These are phyloP conservation scores for Orthonychiurus folsomi DNA, from an alignment of 2,888 invertebrate genomes.

Conservation along the genomic window DNA sequence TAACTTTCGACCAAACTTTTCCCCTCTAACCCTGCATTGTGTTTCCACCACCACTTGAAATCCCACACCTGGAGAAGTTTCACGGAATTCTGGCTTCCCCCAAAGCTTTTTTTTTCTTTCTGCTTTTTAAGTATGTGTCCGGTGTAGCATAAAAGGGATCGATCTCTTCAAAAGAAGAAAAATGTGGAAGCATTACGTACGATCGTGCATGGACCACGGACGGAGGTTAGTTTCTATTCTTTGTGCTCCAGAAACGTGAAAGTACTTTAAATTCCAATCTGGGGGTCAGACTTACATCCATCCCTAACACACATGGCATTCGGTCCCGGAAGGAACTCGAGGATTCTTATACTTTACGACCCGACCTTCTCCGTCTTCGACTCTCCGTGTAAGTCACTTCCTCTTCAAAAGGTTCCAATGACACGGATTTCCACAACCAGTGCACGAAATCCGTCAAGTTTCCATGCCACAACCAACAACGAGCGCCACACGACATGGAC, in stretches of 20 bases:
- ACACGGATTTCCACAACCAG: not conserved
- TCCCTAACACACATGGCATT: too few relatives aligned
- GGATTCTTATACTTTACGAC: not conserved
- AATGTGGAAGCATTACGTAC: not conserved
- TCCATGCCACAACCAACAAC: too few relatives aligned
- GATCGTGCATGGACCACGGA: not conserved
- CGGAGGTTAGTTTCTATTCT: not conserved
- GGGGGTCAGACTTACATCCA: not conserved
- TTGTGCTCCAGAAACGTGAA: not conserved
- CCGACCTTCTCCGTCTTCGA: not conserved
- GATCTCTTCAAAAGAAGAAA: not conserved
- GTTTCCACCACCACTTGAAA: too few relatives aligned
- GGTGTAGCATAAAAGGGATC: not conserved
- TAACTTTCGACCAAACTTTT: too few relatives aligned
- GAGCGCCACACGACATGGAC: too few relatives aligned
- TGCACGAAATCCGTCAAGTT: slow-evolving; percentile 1
- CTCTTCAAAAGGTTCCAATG: not conserved
- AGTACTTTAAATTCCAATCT: not conserved
- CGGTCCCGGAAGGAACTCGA: not conserved
- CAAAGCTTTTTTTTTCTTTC: too few relatives aligned
- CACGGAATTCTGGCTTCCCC: too few relatives aligned
- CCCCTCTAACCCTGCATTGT: too few relatives aligned
- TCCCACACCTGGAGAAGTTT: too few relatives aligned
- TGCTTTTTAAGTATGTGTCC: not conserved
- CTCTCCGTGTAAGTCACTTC: not conserved